Conservation (phyloP, 1,140 invertebrate genomes). For the Panagrolaimus sp. region DNA sequence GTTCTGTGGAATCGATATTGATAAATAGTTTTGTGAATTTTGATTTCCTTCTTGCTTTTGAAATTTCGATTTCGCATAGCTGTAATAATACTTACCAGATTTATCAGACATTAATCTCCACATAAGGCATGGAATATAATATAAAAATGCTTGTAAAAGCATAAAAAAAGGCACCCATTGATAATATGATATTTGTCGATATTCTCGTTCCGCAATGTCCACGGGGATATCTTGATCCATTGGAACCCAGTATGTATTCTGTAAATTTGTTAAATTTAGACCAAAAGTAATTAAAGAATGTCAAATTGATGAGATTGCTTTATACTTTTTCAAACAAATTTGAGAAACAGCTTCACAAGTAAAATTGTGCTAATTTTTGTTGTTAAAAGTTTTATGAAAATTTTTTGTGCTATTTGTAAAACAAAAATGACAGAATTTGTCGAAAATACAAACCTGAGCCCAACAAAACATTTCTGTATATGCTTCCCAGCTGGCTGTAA, state of each 20-base stretch:
- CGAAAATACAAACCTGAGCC: slow-evolving; percentile 30
- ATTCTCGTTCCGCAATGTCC: slow-evolving; percentile 51
- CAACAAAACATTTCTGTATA: slow-evolving; percentile 60
- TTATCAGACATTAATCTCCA: slow-evolving; percentile 58
- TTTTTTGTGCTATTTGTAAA: no score
- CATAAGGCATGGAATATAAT: slow-evolving; percentile 56
- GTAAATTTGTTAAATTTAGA: slow-evolving; percentile 16
- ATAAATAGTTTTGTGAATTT: no score
- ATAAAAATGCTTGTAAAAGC: slow-evolving; percentile 52
- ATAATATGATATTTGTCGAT: slow-evolving; percentile 61
- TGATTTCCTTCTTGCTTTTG: no score
- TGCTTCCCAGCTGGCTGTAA: slow-evolving; percentile 57
- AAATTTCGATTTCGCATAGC: no score
- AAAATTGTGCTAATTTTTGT: no score
- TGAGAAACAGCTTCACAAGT: no score
- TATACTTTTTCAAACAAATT: no score
- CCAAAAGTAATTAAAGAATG: no score
- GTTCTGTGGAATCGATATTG: no score
- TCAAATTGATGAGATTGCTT: no score
- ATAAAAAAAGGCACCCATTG: slow-evolving; percentile 64
- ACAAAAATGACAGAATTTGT: not conserved
- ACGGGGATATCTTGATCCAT: slow-evolving; percentile 56
- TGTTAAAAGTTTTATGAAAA: no score
- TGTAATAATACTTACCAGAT: no score
- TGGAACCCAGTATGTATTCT: slow-evolving; percentile 58